Evolutionary conservation across 2,113 vertebrate species (phyloP).

Genomic region (Campylomormyrus numenius): DNA sequence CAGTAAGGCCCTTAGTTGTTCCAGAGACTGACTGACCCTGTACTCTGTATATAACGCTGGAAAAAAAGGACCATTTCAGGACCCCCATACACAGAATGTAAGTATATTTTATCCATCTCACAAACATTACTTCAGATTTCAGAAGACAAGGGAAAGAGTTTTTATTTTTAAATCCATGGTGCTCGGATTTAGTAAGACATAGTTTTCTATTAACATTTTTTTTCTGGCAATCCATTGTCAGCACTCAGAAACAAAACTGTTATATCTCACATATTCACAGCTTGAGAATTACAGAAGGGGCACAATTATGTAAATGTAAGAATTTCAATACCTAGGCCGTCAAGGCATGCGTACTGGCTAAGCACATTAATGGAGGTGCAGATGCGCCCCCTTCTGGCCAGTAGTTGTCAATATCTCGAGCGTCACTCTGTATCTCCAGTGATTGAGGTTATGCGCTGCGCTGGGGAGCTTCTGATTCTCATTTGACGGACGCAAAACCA

Average conservation of each 20-base stretch:
- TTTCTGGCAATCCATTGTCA: background rate
- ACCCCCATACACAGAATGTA: background rate
- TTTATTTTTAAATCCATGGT: background rate
- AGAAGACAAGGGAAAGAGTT: background rate
- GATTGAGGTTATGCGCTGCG: background rate
- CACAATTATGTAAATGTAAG: background rate
- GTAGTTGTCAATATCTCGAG: background rate
- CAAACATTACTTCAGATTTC: background rate
- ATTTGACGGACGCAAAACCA: background rate
- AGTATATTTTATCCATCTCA: background rate
- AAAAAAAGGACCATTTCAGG: background rate
- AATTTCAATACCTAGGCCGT: background rate
- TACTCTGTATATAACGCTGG: background rate
- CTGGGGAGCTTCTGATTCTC: background rate
- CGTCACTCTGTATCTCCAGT: background rate
- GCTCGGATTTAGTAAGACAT: background rate
- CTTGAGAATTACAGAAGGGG: background rate
- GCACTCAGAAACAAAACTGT: background rate
- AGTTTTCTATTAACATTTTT: background rate
- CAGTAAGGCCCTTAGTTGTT: background rate
- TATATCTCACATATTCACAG: background rate
- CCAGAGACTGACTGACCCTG: background rate
- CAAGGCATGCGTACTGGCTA: background rate
- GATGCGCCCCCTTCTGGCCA: conserved; percentile 50
- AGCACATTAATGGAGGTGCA: conserved; percentile 27